Conservation (phyloP, 2,113 vertebrate species). For the Clarias batrachus region DNA sequence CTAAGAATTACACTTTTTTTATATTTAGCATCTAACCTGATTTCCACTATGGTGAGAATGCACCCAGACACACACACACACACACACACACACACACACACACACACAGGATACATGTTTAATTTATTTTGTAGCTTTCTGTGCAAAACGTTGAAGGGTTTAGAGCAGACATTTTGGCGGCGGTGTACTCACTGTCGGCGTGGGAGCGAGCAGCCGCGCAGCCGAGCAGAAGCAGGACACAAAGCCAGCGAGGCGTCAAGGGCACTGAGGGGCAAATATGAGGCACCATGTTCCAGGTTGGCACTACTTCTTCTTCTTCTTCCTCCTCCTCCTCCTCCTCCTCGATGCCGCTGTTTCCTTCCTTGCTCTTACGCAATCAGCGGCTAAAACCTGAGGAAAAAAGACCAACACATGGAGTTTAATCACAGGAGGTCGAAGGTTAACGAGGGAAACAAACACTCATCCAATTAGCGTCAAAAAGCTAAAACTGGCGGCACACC, state of each 20-base stretch:
- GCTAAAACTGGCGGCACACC: slow-evolving; percentile 14
- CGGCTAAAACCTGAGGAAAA: slow-evolving; percentile 70
- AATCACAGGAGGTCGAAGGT: not conserved
- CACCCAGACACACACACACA: too few species aligned
- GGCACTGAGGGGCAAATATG: slow-evolving; percentile 71
- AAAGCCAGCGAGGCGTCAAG: slow-evolving; percentile 66
- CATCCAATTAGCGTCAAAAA: slow-evolving; percentile 25
- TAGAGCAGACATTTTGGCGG: not conserved
- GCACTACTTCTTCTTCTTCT: slow-evolving; percentile 60
- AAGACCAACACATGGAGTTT: slow-evolving; percentile 44
- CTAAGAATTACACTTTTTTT: not conserved
- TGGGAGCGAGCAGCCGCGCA: slow-evolving; percentile 74
- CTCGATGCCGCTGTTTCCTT: slow-evolving; percentile 70
- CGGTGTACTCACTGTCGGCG: slow-evolving; percentile 84
- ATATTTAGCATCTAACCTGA: not conserved
- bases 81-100: not conserved
- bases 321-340: slow-evolving; percentile 73
- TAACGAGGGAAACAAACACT: slow-evolving; percentile 31
- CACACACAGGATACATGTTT: not conserved
- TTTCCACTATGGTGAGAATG: not conserved
- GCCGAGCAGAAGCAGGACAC: slow-evolving; percentile 79
- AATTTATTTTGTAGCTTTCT: not conserved
- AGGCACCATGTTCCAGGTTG: slow-evolving; percentile 87
- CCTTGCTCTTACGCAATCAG: slow-evolving; percentile 74
- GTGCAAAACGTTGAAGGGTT: not conserved